Percentiles rank a stretch among this genome's conserved stretches.
phyloP scores from a whole-genome alignment of 2,113 vertebrate species.

The Eidolon helvum region DNA sequence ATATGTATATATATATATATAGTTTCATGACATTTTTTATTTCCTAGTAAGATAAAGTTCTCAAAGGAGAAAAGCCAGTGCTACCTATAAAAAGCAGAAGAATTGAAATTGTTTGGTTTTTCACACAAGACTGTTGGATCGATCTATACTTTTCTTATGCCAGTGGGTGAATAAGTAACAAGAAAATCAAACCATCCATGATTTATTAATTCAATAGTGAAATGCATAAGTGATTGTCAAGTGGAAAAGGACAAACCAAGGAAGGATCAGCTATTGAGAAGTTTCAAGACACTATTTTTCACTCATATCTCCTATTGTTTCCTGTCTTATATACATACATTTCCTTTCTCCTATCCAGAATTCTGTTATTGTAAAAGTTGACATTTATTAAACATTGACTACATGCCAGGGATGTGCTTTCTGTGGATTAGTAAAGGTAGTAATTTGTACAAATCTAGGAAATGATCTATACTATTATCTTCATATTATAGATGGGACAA shows the following conservation, averaged over 20 bases:
- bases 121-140: background rate
- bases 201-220: background rate
- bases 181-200: background rate
- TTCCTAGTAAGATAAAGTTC: background rate
- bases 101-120: background rate
- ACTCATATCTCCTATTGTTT: background rate
- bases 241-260: background rate
- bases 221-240: background rate
- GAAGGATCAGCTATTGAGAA: background rate
- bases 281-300: background rate
- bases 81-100: background rate
- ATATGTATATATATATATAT: background rate
- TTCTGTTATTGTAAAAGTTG: background rate
- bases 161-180: background rate
- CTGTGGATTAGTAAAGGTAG: background rate
- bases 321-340: background rate
- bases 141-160: background rate
- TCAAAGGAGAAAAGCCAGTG: background rate
- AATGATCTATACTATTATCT: background rate
- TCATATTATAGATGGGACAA: background rate
- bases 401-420: background rate
- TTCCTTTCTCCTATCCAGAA: background rate
- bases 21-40: background rate
- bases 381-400: background rate
- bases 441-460: background rate